Evolutionary conservation across 1,140 invertebrate species (phyloP).

Genomic region (Saccostrea glomerata): DNA sequence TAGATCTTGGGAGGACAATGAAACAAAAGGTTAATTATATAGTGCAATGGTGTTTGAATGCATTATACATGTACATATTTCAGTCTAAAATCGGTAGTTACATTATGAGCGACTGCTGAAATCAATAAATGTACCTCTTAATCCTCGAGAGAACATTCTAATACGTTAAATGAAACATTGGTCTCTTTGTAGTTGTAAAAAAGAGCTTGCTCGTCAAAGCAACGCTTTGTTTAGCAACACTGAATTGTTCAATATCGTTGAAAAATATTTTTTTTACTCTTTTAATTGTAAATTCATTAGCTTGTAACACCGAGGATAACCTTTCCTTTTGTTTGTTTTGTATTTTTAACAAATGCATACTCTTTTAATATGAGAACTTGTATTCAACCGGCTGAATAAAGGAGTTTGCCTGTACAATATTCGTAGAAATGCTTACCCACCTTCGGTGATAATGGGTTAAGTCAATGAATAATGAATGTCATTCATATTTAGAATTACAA

Average conservation of each 20-base stretch:
- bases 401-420: neutral
- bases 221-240: neutral
- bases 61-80: slow-evolving; percentile 9
- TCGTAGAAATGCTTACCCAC: neutral
- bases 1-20: too few species aligned
- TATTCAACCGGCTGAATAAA: neutral
- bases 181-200: neutral
- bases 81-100: neutral
- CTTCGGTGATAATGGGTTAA: neutral
- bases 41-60: neutral
- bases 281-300: neutral
- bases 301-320: neutral
- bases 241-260: neutral
- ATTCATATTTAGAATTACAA: neutral
- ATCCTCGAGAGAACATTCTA: neutral
- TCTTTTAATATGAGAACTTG: neutral
- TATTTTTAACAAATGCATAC: neutral
- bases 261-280: neutral
- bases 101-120: neutral
- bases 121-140: neutral
- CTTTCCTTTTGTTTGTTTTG: neutral
- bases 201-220: neutral
- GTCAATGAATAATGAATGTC: neutral
- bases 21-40: neutral
- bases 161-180: slow-evolving; percentile 5